Percentiles rank a stretch among this genome's conserved stretches.
Conservation (phyloP, 2,797 vertebrate species). For the Melanotaenia trifasciata region DNA sequence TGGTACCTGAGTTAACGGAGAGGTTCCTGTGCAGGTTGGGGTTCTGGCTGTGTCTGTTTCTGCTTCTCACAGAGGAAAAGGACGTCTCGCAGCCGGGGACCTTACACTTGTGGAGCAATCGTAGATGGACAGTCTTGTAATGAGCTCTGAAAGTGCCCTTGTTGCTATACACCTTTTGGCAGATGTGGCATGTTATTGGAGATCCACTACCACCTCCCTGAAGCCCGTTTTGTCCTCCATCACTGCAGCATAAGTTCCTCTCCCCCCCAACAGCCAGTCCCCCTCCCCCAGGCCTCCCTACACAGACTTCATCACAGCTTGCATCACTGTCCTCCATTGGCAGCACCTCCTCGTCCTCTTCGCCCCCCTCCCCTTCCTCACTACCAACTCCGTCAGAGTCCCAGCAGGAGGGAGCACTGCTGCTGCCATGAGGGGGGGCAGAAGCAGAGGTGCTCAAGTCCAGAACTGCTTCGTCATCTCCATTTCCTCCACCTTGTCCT, state of each 20-base stretch:
- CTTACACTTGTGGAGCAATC: conserved; percentile 96
- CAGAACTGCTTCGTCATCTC: conserved; percentile 88
- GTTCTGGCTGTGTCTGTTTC: conserved; percentile 97
- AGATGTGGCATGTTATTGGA: conserved; percentile 94
- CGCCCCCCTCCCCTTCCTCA: conserved; percentile 86
- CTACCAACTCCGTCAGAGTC: conserved; percentile 91
- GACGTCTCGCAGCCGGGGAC: conserved; percentile 93
- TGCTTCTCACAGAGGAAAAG: conserved; percentile 95
- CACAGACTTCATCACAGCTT: conserved; percentile 84
- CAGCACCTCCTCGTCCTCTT: conserved; percentile 75
- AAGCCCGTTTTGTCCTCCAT: conserved; percentile 76
- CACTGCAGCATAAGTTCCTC: conserved; percentile 79
- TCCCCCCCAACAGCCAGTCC: conserved; percentile 81
- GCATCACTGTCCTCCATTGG: conserved; percentile 91
- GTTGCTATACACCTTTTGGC: conserved; percentile 97
- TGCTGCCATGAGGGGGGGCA: conserved; percentile 81
- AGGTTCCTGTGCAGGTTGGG: conserved; percentile 97
- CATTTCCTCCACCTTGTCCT: conserved; percentile 55
- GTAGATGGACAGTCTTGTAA: conserved; percentile 97
- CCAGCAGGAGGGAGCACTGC: conserved; percentile 89
- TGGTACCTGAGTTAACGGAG: conserved; percentile 59
- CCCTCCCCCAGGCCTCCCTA: conserved; percentile 66
- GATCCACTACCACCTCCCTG: conserved; percentile 80
- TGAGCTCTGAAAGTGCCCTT: conserved; percentile 97
- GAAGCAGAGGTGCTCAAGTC: conserved; percentile 93